Evolutionary conservation across 2,888 invertebrate species (phyloP).

Genomic region (Resseliella maxima): DNA sequence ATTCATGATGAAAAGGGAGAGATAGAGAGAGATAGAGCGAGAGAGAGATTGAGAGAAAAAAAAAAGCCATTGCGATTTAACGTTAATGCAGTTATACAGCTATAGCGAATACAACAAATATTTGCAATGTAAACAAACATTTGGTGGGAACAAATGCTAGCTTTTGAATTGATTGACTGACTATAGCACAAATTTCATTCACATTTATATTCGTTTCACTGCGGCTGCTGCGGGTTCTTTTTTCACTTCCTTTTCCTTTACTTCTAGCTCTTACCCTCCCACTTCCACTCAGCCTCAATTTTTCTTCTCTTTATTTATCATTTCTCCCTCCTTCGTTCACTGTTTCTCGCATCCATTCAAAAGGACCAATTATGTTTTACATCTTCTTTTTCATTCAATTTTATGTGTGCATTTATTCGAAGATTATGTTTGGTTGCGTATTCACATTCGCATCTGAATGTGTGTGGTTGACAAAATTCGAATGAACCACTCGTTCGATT

Average conservation of each 20-base stretch:
- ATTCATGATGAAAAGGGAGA: no score
- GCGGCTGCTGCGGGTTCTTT: background rate
- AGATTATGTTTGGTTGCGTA: background rate
- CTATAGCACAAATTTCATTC: background rate
- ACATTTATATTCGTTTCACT: constrained; percentile 21
- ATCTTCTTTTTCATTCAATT: constrained; percentile 30
- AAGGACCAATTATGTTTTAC: constrained; percentile 27
- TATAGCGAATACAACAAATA: background rate
- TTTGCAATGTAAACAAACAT: constrained; percentile 33
- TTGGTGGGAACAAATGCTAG: background rate
- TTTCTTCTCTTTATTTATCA: background rate
- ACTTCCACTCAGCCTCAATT: no score
- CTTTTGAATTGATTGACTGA: constrained; percentile 39
- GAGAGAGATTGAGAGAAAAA: no score
- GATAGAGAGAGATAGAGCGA: no score
- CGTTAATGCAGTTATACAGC: background rate
- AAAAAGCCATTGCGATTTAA: background rate
- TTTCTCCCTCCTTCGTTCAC: background rate
- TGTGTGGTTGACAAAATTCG: background rate
- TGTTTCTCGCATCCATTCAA: background rate
- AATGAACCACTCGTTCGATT: constrained; percentile 33
- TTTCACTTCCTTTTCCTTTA: background rate
- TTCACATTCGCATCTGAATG: background rate
- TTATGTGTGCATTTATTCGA: constrained; percentile 27
- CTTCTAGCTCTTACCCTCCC: no score